A percentile compares a stretch with the other conserved stretches of the same genome.
Conservation (phyloP, 2,113 vertebrate genomes). For the Amazona guildingii region DNA sequence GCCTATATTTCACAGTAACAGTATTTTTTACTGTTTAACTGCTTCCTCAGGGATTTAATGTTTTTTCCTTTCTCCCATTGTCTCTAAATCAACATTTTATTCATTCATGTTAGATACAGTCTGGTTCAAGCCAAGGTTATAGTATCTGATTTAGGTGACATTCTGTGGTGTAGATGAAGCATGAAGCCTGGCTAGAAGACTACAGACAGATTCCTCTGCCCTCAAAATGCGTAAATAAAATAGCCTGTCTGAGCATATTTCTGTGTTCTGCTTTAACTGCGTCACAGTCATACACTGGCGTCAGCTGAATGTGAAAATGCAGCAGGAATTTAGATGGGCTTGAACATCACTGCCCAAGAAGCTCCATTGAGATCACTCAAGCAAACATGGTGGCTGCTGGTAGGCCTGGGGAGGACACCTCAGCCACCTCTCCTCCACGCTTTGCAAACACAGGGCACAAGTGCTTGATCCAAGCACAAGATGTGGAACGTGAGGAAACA, state of each 20-base stretch:
- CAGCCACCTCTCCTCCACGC: fast-evolving
- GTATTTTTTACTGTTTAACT: not conserved
- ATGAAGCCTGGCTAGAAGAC: not conserved
- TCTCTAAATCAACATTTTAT: not conserved
- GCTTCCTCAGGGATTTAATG: not conserved
- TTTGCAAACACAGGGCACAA: not conserved
- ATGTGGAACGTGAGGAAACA: not conserved
- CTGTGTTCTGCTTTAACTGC: not conserved
- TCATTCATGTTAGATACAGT: not conserved
- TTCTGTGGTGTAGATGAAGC: not conserved
- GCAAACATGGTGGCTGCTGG: not conserved
- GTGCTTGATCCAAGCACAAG: not conserved
- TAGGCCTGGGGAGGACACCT: not conserved
- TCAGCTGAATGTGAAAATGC: not conserved
- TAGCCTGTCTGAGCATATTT: not conserved
- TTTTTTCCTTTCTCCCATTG: not conserved
- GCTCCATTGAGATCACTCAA: not conserved
- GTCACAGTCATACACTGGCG: not conserved
- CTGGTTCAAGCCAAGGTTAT: not conserved
- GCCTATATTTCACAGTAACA: not conserved
- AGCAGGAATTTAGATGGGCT: not conserved
- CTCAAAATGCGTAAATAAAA: not conserved
- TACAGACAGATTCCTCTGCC: not conserved
- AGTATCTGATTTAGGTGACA: not conserved
- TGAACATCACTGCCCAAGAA: not conserved